phyloP scores from a whole-genome alignment of 2,888 invertebrate species.

The Tryphoninae sp. region DNA sequence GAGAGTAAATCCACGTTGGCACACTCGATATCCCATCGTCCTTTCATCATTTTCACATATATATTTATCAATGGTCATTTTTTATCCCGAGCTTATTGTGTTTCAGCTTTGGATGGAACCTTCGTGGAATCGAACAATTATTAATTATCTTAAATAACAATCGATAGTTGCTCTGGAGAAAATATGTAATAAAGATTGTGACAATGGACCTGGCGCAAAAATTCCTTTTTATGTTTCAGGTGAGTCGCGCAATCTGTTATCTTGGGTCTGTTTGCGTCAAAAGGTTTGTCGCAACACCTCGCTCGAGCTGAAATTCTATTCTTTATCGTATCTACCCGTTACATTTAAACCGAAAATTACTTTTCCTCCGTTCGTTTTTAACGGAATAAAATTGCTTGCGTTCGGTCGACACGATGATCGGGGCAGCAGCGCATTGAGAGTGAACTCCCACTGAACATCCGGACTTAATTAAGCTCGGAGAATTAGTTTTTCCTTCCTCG shows the following conservation, averaged over 20 bases:
- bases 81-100: too few relatives aligned
- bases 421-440: background rate
- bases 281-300: too few relatives aligned
- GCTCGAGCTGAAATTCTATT: background rate
- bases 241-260: too few relatives aligned
- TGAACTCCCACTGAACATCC: conserved; percentile 8
- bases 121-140: too few relatives aligned
- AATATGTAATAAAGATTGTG: too few relatives aligned
- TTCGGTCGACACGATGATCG: conserved; percentile 44
- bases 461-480: conserved; percentile 66
- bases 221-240: too few relatives aligned
- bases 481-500: conserved; percentile 67
- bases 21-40: background rate
- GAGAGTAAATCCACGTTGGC: background rate
- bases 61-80: too few relatives aligned
- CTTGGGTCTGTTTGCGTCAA: too few relatives aligned
- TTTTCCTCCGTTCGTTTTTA: conserved; percentile 29
- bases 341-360: conserved; percentile 10
- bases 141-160: too few relatives aligned
- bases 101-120: too few relatives aligned
- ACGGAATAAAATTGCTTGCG: conserved; percentile 27
- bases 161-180: too few relatives aligned
- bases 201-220: too few relatives aligned
- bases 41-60: background rate
- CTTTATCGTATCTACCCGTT: background rate